Percentiles rank a stretch among this genome's conserved stretches.
Evolutionary conservation across 1,140 invertebrate species (phyloP).

Genomic region (Papilio glaucus): DNA sequence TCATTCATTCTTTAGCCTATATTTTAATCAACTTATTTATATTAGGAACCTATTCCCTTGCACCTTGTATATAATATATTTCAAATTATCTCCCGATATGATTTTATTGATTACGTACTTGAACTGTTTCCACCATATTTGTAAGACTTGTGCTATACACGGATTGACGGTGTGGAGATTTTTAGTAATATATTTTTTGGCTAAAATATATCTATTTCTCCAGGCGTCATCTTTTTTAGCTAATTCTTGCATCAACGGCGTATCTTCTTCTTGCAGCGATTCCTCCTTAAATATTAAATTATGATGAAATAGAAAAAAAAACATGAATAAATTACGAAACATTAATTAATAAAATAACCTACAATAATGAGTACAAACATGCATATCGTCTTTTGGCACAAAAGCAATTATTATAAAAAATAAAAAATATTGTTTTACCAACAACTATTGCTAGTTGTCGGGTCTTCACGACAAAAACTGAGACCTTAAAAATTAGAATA

Average conservation of each 20-base stretch:
- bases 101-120: slow-evolving; percentile 81
- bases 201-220: slow-evolving; percentile 76
- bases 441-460: too few relatives aligned
- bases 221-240: slow-evolving; percentile 87
- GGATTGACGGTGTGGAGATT: slow-evolving; percentile 92
- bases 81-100: neutral
- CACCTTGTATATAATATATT: too few relatives aligned
- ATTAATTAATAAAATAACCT: slow-evolving; percentile 34
- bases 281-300: slow-evolving; percentile 64
- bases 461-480: too few relatives aligned
- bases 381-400: too few relatives aligned
- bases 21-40: too few relatives aligned
- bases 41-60: neutral
- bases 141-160: slow-evolving; percentile 90
- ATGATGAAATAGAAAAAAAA: too few relatives aligned
- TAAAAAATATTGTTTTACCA: too few relatives aligned
- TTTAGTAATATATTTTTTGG: slow-evolving; percentile 75
- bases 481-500: too few relatives aligned
- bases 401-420: too few relatives aligned
- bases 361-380: too few relatives aligned
- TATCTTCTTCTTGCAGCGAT: slow-evolving; percentile 78
- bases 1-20: too few relatives aligned
- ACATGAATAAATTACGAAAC: too few relatives aligned
- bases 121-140: slow-evolving; percentile 92
- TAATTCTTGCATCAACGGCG: slow-evolving; percentile 85